Base-by-base conservation (phyloP, 2,113 vertebrate genomes). In the Edolisoma coerulescens region DNA sequence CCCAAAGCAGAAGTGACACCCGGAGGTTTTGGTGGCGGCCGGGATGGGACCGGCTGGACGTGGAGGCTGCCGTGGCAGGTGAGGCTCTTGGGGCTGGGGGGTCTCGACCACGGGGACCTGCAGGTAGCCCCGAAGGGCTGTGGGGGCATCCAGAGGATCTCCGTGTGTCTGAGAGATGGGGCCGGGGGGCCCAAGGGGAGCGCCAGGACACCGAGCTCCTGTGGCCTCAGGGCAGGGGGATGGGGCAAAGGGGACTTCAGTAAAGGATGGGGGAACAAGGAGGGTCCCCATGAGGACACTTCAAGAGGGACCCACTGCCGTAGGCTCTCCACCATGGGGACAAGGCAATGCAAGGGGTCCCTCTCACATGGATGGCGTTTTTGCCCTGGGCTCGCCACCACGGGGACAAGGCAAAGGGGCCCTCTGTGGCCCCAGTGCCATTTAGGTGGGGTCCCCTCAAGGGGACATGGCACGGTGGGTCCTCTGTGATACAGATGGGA, bases 361-460 rank as follows among this genome's bases (percentile, higher is more conserved):
- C 15, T 0, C 0, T 44, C 24, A 24, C 0, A 0, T 0, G 1
- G 45, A 23, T 26, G 24, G n/a, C 6, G 0, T n/a, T 63, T n/a
- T 63, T 2, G 2, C 47, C 3, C 0, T 13, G 52, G 42, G 32
- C 3, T 92, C 7, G 7, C 45, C 45, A 16, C 20, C 14, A 8
- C 0, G 1, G 47, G 60, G 33, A 45, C 44, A 27, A 60, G 24
- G 53, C 32, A 63, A 20, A 85, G 44, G 80, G 47, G n/a, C 7
- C 49, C 33, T 69, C 33, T 79, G 60, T 44, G 79, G 41, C 49
- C 44, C 49, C 27, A 10, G 32, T n/a, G 37, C 13, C 1, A 0
- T 61, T 61, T 68, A 26, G 17, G 16, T 42, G 24, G 37, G 7
- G 27, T 68, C 11, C 4, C 8, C 26, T 70, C 24, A 8, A 16